A percentile compares a stretch with the other conserved stretches of the same genome.
Conservation (phyloP, 2,888 invertebrate species). For the Pristionchus arcanus region DNA sequence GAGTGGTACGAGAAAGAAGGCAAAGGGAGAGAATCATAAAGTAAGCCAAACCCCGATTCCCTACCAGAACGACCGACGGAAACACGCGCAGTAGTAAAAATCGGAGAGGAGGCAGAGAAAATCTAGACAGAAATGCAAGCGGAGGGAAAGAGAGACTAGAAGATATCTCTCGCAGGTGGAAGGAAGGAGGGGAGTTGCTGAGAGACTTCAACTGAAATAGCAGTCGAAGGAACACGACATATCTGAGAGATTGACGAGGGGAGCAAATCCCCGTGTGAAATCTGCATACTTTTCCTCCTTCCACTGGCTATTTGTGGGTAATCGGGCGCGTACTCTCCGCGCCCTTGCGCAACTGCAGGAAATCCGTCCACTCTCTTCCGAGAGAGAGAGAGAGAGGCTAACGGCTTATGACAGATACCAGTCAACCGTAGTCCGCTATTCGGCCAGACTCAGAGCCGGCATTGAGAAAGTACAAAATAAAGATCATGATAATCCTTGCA, state of each 20-base stretch:
- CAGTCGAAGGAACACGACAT: not conserved
- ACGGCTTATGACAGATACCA: not conserved
- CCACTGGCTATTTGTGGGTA: slow-evolving; percentile 9
- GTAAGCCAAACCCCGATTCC: not conserved
- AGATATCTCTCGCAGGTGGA: not conserved
- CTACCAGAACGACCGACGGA: not conserved
- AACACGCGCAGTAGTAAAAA: slow-evolving; percentile 36
- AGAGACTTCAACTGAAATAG: not conserved
- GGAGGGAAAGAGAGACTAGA: not conserved
- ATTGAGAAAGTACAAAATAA: not conserved
- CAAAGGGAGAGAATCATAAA: slow-evolving; percentile 16
- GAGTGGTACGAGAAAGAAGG: not conserved
- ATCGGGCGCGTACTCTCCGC: slow-evolving; percentile 34
- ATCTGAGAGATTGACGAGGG: not conserved
- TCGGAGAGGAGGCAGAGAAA: not conserved
- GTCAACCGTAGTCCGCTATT: not conserved
- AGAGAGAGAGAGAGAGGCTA: not conserved
- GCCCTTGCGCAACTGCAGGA: slow-evolving; percentile 37
- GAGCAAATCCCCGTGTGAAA: slow-evolving; percentile 17
- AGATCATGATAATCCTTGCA: not conserved
- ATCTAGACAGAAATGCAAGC: not conserved
- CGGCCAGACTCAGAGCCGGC: not conserved
- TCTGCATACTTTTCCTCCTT: not conserved
- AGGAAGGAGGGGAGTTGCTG: not conserved
- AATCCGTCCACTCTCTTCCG: slow-evolving; percentile 25